Percentiles rank a stretch among this genome's conserved stretches.
These are phyloP conservation scores for Megastigmus dorsalis DNA, from an alignment of 2,888 invertebrate species.

Conservation along the genomic window DNA sequence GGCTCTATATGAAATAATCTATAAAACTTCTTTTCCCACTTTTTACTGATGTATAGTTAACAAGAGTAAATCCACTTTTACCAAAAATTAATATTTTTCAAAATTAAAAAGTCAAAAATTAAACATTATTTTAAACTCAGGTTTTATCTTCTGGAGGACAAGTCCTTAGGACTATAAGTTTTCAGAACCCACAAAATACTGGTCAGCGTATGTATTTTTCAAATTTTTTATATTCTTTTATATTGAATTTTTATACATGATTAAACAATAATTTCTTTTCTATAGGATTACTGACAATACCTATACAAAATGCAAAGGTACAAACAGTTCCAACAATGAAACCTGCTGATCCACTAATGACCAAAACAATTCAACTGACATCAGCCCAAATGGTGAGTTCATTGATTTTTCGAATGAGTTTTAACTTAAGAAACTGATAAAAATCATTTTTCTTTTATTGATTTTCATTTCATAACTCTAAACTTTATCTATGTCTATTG, in stretches of 20 bases:
- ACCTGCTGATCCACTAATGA: slow-evolving; percentile 73
- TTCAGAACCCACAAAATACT: slow-evolving; percentile 71
- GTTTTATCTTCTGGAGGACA: slow-evolving; percentile 71
- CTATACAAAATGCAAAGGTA: slow-evolving; percentile 77
- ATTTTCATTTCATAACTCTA: too few relatives aligned
- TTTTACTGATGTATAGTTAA: too few relatives aligned
- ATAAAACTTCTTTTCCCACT: too few relatives aligned
- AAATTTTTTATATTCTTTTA: slow-evolving; percentile 27
- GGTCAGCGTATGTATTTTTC: slow-evolving; percentile 66
- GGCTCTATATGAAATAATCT: too few relatives aligned
- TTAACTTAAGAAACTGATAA: too few relatives aligned
- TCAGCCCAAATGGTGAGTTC: slow-evolving; percentile 76
- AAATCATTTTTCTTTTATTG: not conserved
- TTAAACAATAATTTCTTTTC: slow-evolving; percentile 17
- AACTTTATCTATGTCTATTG: too few relatives aligned
- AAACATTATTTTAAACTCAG: slow-evolving; percentile 59
- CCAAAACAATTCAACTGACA: slow-evolving; percentile 77
- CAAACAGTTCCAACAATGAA: slow-evolving; percentile 76
- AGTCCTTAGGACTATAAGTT: slow-evolving; percentile 72
- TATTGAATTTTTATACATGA: slow-evolving; percentile 7
- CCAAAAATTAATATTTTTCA: too few relatives aligned
- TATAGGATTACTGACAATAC: slow-evolving; percentile 73
- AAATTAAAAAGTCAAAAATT: not conserved
- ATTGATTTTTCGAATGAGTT: not conserved
- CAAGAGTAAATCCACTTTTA: too few relatives aligned